Evolutionary conservation across 2,113 vertebrate genomes (phyloP).

Genomic region (Petroica traversi): DNA sequence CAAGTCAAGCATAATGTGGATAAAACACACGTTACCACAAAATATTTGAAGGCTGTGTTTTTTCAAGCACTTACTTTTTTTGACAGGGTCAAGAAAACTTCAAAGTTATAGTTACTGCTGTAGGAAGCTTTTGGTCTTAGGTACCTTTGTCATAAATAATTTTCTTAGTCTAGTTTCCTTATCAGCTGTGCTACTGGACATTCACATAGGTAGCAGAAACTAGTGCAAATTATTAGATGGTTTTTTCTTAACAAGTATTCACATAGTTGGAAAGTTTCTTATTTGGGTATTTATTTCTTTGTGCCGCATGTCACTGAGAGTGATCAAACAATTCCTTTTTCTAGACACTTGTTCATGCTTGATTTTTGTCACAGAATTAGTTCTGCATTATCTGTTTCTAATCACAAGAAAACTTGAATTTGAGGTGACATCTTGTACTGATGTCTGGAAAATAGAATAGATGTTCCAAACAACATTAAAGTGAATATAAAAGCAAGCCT

Average conservation of each 20-base stretch:
- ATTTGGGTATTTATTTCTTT: not conserved
- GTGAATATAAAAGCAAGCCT: not conserved
- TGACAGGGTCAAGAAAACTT: not conserved
- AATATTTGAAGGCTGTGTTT: not conserved
- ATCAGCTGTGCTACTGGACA: not conserved
- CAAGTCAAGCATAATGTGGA: not conserved
- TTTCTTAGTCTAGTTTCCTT: not conserved
- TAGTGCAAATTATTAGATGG: not conserved
- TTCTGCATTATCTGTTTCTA: not conserved
- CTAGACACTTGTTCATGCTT: not conserved
- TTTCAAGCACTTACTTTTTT: not conserved
- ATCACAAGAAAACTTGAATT: not conserved
- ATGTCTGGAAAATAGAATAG: not conserved
- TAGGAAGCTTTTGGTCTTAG: not conserved
- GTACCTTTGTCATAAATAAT: not conserved
- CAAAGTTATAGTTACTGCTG: not conserved
- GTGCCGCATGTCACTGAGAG: not conserved
- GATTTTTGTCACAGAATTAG: not conserved
- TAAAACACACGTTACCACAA: accelerated
- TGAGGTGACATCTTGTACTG: not conserved
- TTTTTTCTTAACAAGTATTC: accelerated
- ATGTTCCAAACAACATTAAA: not conserved
- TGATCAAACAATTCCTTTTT: not conserved
- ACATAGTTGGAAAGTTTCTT: not conserved
- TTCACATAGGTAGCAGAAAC: not conserved